Base-by-base conservation (phyloP, 2,797 vertebrate species). In the Hapalemur alaotrensis region DNA sequence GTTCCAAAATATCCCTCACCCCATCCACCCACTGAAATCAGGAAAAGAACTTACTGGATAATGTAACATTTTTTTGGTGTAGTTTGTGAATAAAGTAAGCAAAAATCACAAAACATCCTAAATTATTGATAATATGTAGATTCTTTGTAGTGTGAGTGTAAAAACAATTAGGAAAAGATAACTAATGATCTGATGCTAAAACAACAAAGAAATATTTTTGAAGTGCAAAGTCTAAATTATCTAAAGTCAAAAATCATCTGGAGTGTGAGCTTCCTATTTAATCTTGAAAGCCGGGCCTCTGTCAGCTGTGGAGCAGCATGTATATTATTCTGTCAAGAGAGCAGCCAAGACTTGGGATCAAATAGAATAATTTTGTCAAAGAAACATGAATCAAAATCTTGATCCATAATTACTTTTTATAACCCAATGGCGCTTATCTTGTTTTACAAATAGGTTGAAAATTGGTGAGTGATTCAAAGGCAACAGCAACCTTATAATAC, bases 391-490 rank as follows among this genome's bases (percentile, higher is more conserved):
- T 93, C 93, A 61, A 90, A 86, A 86, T 41, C 2, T 50, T 73
- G 0, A 94, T 92, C 93, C 85, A 25, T 90, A 95, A 50, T 54
- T 57, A 32, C 1, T 80, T 98, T 96, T 96, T 91, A 93, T 75
- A 95, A 89, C 14, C 35, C 73, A 25, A 10, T 90, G 23, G 61
- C 88, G 59, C 88, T 95, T 96, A 82, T 93, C 94, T 80, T 95
- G 96, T 86, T 76, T 95, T 96, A 90, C 69, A 96, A 87, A 91
- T 87, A 70, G 30, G 8, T 78, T 94, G 80, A 93, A 83, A 96
- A 95, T 89, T 79, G 84, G 7, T 76, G 91, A 88, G 70, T 94
- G 90, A 91, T 41, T 95, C 43, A 89, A 87, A 95, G 67, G 61
- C 95, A 96, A 67, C 25, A 84, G 35, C 2, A 15, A n/a, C 93